A percentile compares a stretch with the other conserved stretches of the same genome.
Conservation (phyloP, 1,140 invertebrate genomes). For the Caerostris extrusa region DNA sequence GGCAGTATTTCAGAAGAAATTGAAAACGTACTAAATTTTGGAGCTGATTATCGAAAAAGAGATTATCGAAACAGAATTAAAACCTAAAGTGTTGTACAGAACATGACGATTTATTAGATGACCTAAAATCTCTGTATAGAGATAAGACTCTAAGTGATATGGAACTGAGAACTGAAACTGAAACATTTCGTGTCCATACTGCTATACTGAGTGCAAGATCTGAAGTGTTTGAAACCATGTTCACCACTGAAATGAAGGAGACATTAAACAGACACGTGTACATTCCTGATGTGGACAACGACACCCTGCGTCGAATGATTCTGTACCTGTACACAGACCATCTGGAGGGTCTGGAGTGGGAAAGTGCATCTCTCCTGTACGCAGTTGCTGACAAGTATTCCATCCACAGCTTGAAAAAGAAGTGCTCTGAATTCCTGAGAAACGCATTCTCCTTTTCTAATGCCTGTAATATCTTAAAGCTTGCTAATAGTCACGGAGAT, state of each 20-base stretch:
- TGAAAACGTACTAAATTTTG: background rate
- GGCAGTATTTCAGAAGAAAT: background rate
- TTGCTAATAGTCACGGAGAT: background rate
- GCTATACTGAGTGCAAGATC: background rate
- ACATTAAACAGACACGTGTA: background rate
- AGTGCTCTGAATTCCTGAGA: background rate
- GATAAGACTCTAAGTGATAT: background rate
- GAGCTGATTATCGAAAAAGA: background rate
- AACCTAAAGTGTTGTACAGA: background rate
- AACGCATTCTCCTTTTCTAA: background rate
- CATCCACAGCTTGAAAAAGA: background rate
- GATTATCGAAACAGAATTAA: background rate
- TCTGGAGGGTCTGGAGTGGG: background rate
- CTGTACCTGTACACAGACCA: background rate
- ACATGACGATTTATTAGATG: background rate
- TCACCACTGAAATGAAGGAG: background rate
- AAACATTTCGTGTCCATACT: background rate
- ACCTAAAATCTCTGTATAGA: background rate
- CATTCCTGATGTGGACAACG: background rate
- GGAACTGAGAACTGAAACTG: background rate
- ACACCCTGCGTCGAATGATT: background rate
- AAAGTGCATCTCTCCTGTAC: background rate
- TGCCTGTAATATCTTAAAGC: background rate
- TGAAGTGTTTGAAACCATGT: background rate
- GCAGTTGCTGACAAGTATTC: background rate